Evolutionary conservation across 1,140 invertebrate species (phyloP), one percentile per base, ranked within the genome.

Genomic region (Magallana ariakensis): DNA sequence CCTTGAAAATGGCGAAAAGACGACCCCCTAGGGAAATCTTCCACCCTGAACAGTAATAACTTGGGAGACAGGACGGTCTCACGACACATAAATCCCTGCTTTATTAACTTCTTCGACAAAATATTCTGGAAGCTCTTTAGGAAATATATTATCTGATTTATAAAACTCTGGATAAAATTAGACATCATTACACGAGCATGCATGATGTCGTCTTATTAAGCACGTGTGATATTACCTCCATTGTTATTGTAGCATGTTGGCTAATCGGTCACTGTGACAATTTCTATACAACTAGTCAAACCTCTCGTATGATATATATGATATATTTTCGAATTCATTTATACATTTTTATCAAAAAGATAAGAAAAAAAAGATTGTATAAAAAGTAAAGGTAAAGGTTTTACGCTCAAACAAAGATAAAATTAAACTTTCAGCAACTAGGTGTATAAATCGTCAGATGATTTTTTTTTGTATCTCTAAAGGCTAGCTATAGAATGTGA

Each of bases 1-100:
- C 66, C 66, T 85, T 56, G n/a, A 56, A 85, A 75, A 75, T 85
- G 84, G 54, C 84, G 84, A 26, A 54, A 56, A 56, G 62, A 85
- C 84, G 53, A 53, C 10, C 54, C 66, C 84, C 60, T 75, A 10
- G 60, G 84, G 84, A 80, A 85, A 85, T 85, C 15, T 80, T 55
- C 66, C 22, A 70, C 66, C 55, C 22, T n/a, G 9, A 55, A 53
- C 84, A 33, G 33, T 57, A 56, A 62, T 85, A 85, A 82, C 54
- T 26, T 56, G 54, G 80, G 46, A 55, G 80, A 82, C 15, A 54
- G 15, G 33, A 56, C 7, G 16, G 33, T 82, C 80, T 54, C 46
- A 11, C 80, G 13, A 19, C 46, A 56, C 54, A 56, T 82, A 82
- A 82, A 82, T 55, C 80, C 80, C 15, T 54, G 80, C 46, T 53